phyloP scores from a whole-genome alignment of 2,797 vertebrate species.

The Sternarchorhynchus goeldii region DNA sequence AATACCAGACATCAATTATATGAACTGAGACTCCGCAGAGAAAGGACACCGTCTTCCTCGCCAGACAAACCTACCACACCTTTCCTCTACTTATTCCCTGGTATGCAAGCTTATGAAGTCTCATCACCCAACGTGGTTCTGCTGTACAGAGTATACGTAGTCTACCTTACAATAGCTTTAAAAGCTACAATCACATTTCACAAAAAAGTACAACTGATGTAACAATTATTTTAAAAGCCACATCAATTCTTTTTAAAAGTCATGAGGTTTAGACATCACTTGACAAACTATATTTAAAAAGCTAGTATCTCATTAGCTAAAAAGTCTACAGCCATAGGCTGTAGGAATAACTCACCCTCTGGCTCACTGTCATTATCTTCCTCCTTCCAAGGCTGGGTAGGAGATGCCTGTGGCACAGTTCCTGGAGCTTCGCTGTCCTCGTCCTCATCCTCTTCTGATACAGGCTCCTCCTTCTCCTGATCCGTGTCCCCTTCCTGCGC shows the following conservation, averaged over 20 bases:
- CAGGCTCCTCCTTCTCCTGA: slow-evolving; percentile 50
- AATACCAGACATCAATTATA: slow-evolving; percentile 68
- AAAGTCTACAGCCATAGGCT: neutral
- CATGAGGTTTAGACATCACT: too few species aligned
- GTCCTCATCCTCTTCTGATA: slow-evolving; percentile 55
- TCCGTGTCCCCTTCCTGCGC: slow-evolving; percentile 64
- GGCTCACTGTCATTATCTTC: slow-evolving; percentile 52
- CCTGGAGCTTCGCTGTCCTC: slow-evolving; percentile 48
- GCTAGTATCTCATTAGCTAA: neutral
- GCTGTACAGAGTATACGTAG: neutral
- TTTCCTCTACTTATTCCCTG: slow-evolving; percentile 10
- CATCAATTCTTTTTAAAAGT: too few species aligned
- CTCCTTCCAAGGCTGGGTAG: slow-evolving; percentile 58
- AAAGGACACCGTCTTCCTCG: slow-evolving; percentile 6
- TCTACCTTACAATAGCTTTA: too few species aligned
- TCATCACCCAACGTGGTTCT: neutral
- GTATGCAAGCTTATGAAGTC: neutral
- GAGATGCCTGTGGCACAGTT: slow-evolving; percentile 39
- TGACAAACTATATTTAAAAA: neutral
- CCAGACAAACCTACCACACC: slow-evolving; percentile 18
- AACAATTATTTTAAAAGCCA: too few species aligned
- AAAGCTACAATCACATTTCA: too few species aligned
- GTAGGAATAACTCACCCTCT: slow-evolving; percentile 62
- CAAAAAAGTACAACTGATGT: too few species aligned
- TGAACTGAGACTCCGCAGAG: slow-evolving; percentile 49